Conservation (phyloP, 2,888 invertebrate species). For the Aleiodes leptofemur region DNA sequence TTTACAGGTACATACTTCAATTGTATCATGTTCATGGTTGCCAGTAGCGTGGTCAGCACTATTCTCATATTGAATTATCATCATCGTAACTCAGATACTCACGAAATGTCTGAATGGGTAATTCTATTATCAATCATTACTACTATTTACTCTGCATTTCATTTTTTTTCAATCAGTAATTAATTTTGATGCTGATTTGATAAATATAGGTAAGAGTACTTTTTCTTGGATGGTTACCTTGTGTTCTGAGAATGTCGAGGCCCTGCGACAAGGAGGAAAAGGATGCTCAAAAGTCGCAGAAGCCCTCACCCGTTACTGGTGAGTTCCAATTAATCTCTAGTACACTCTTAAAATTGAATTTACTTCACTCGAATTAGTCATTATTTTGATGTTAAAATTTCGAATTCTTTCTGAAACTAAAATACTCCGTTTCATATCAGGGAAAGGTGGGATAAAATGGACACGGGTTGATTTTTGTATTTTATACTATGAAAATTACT, state of each 20-base stretch:
- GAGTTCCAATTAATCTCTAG: slow-evolving; percentile 44
- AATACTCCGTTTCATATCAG: too few relatives aligned
- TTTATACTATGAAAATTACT: too few relatives aligned
- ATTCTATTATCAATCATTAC: slow-evolving; percentile 70
- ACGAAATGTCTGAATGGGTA: slow-evolving; percentile 98
- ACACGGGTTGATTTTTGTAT: too few relatives aligned
- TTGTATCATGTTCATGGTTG: slow-evolving; percentile 99
- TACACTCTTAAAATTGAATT: slow-evolving; percentile 39
- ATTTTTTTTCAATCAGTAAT: slow-evolving; percentile 16
- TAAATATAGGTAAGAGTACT: slow-evolving; percentile 87
- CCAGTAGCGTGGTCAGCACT: slow-evolving; percentile 97
- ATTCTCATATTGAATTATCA: slow-evolving; percentile 98
- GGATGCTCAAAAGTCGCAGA: slow-evolving; percentile 71
- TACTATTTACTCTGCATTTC: slow-evolving; percentile 32
- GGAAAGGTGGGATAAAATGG: too few relatives aligned
- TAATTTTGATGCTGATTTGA: slow-evolving; percentile 33
- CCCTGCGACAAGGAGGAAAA: slow-evolving; percentile 77
- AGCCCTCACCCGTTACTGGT: slow-evolving; percentile 74
- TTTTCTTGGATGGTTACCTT: slow-evolving; percentile 98
- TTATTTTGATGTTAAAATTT: slow-evolving; percentile 27
- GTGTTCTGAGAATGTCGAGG: slow-evolving; percentile 95
- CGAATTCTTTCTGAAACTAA: slow-evolving; percentile 64
- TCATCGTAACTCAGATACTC: slow-evolving; percentile 96
- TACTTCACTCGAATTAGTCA: slow-evolving; percentile 36
- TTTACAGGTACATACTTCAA: slow-evolving; percentile 95